phyloP scores from a whole-genome alignment of 2,113 vertebrate genomes.

The Pogona vitticeps region DNA sequence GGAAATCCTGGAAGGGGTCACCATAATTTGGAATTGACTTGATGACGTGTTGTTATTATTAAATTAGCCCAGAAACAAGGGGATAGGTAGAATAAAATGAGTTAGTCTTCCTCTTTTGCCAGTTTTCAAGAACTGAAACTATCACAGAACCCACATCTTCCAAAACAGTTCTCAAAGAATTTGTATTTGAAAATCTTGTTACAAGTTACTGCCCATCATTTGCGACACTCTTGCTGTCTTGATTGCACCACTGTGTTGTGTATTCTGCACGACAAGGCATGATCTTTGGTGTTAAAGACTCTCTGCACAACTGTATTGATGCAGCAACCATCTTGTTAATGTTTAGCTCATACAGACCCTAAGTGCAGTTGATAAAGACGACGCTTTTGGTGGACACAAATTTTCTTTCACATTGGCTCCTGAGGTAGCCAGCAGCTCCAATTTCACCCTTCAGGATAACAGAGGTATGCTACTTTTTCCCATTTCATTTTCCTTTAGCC shows the following conservation, averaged over 20 bases:
- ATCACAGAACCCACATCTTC: not conserved
- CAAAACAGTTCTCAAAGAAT: not conserved
- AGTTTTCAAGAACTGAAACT: not conserved
- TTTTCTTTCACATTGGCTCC: slow-evolving; percentile 90
- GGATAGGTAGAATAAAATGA: not conserved
- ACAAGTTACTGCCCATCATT: not conserved
- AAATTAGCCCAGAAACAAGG: too few species aligned
- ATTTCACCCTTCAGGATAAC: slow-evolving; percentile 94
- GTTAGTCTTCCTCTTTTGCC: not conserved
- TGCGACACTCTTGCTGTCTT: not conserved
- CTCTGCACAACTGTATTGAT: slow-evolving; percentile 8
- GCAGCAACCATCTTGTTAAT: slow-evolving; percentile 56
- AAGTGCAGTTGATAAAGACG: slow-evolving; percentile 91
- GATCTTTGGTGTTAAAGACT: slow-evolving; percentile 22
- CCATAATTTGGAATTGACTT: too few species aligned
- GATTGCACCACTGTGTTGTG: not conserved
- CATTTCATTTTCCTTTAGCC: slow-evolving; percentile 23
- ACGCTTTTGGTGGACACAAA: slow-evolving; percentile 86
- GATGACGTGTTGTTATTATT: too few species aligned
- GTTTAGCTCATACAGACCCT: slow-evolving; percentile 92
- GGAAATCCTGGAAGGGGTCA: too few species aligned
- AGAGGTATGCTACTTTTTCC: slow-evolving; percentile 82
- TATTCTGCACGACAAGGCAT: not conserved
- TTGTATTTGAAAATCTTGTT: not conserved
- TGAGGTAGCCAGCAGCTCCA: slow-evolving; percentile 85